Evolutionary conservation across 2,888 invertebrate species (phyloP), one percentile per base, ranked within the genome.

Genomic region (Eupeodes latifasciatus): DNA sequence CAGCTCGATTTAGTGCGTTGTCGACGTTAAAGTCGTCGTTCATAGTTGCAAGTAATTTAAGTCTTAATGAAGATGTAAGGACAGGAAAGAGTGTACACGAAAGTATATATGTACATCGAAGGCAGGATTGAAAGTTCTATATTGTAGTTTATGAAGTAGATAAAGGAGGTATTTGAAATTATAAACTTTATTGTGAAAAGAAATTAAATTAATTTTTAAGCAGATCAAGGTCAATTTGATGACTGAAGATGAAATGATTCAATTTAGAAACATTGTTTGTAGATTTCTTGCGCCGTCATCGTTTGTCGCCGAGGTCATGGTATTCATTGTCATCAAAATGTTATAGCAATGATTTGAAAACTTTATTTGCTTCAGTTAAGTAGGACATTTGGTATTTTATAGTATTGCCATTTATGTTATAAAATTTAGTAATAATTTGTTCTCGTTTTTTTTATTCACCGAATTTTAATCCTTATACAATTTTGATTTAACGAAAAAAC

Each of bases 211-310:
- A 69, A n/a, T 36, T 53, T 69, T 40, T n/a, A 51, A 69, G 16
- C 10, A 4, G 34, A 69, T 53, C 69, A 69, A 69, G 69, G 69
- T 69, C 53, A 69, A 69, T 40, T 69, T 14, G 27, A 4, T 66
- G 14, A 27, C 14, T 66, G 14, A 27, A 27, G 27, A 66, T 66
- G 66, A 53, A 69, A 16, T 53, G 3, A 40, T 69, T 53, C 51
- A 51, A 51, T 69, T 69, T 53, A 51, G 36, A 53, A 53, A 34
- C 12, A 16, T 11, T 69, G 14, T 34, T 47, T 47, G 16, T 19
- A 47, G 11, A 9, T 49, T 49, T 49, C 7, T 27, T 19, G 4
- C 2, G 4, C 0, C 19, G 19, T 19, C 19, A 19, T 19, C 19
- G 19, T 19, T 19, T 19, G 19, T 19, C 19, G 7, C 6, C 19